A percentile compares a stretch with the other conserved stretches of the same genome.
Evolutionary conservation across 2,113 vertebrate species (phyloP).

Genomic region (Rhombomys opimus): DNA sequence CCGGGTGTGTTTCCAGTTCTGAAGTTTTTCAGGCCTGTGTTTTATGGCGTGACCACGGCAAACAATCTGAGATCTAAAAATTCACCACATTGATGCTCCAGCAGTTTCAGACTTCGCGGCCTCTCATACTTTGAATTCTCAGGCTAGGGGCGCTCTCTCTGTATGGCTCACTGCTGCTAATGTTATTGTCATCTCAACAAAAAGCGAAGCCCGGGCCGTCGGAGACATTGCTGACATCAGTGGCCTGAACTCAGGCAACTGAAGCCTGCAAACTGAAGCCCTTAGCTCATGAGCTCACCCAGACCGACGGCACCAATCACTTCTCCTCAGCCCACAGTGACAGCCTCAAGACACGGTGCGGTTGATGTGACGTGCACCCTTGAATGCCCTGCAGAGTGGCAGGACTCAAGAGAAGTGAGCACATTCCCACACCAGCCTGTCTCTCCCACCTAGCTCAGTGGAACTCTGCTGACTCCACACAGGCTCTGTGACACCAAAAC

Average conservation of each 20-base stretch:
- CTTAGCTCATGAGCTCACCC: neutral
- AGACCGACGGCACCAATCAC: neutral
- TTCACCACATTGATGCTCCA: neutral
- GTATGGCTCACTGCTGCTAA: neutral
- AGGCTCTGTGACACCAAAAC: neutral
- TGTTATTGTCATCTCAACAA: neutral
- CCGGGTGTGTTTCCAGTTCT: neutral
- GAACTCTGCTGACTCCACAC: neutral
- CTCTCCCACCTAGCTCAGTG: fast-evolving
- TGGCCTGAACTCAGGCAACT: no score
- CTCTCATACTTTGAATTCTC: neutral
- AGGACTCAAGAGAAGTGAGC: neutral
- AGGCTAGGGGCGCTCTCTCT: neutral
- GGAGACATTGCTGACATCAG: neutral
- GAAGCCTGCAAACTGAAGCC: neutral
- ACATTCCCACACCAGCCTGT: neutral
- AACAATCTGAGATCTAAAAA: neutral
- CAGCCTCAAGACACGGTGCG: neutral
- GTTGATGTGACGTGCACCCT: no score
- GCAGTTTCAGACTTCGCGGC: no score
- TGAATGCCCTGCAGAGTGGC: no score
- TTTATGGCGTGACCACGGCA: neutral
- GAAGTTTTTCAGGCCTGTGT: neutral
- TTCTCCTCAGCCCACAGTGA: neutral
- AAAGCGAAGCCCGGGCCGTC: neutral